Evolutionary conservation across 2,888 invertebrate species (phyloP).

Genomic region (Nipponacmea schrenckii): DNA sequence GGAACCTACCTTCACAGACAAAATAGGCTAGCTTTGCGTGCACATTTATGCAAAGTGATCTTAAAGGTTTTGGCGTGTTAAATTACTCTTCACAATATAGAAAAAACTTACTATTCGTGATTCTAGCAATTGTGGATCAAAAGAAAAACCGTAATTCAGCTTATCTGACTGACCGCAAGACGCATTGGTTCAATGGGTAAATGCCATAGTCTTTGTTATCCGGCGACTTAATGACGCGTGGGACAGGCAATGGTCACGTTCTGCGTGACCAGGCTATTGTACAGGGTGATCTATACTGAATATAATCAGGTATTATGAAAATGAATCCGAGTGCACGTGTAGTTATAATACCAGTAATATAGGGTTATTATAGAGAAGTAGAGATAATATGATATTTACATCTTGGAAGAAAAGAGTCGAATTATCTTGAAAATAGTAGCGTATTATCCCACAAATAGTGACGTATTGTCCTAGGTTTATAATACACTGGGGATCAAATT

Average conservation of each 20-base stretch:
- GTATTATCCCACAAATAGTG: too few species aligned
- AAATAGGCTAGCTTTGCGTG: too few species aligned
- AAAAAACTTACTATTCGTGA: too few species aligned
- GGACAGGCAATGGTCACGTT: not conserved
- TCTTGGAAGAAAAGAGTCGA: too few species aligned
- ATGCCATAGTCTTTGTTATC: not conserved
- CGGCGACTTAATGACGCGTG: conserved; percentile 8
- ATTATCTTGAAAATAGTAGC: too few species aligned
- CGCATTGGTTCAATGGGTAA: not conserved
- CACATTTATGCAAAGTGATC: too few species aligned
- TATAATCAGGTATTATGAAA: not conserved
- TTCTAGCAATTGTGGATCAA: too few species aligned
- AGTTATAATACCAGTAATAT: not conserved
- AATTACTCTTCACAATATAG: too few species aligned
- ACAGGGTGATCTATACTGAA: not conserved
- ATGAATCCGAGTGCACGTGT: not conserved
- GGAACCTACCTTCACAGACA: too few species aligned
- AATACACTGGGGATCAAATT: too few species aligned
- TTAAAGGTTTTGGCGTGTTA: too few species aligned
- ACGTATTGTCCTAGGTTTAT: too few species aligned
- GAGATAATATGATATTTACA: not conserved
- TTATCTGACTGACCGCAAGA: not conserved
- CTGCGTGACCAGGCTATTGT: conserved; percentile 6
- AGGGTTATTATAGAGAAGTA: not conserved
- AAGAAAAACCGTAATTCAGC: not conserved